phyloP scores from a whole-genome alignment of 2,797 vertebrate species.

The Epinephelus awoara region DNA sequence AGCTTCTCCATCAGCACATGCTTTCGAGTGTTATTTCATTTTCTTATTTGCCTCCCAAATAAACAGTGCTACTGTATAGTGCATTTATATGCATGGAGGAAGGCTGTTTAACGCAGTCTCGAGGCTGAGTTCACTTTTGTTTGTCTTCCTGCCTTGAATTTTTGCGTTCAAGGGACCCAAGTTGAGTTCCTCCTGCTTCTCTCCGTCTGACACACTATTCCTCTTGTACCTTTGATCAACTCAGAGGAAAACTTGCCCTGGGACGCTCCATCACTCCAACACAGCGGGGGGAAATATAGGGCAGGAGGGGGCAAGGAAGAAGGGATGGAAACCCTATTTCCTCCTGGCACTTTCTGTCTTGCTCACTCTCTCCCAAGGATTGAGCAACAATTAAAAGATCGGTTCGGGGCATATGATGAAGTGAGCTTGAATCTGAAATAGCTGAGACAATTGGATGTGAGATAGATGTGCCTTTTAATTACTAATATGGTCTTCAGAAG shows the following conservation, averaged over 20 bases:
- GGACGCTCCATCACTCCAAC: constrained; percentile 66
- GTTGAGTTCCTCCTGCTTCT: constrained; percentile 58
- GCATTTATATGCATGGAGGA: constrained; percentile 29
- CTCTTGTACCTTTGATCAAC: constrained; percentile 78
- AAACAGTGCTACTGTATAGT: constrained; percentile 27
- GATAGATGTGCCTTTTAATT: background rate
- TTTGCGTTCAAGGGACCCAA: constrained; percentile 40
- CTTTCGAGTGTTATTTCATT: constrained; percentile 12
- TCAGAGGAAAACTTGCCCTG: constrained; percentile 61
- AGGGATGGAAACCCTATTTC: constrained; percentile 50
- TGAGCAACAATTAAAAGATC: constrained; percentile 61
- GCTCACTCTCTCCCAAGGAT: constrained; percentile 22
- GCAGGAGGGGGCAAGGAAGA: constrained; percentile 64
- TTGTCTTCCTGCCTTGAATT: constrained; percentile 67
- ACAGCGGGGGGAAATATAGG: constrained; percentile 58
- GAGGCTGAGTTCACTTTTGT: constrained; percentile 60
- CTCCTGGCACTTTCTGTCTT: constrained; percentile 55
- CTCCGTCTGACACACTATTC: constrained; percentile 55
- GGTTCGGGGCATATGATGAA: constrained; percentile 25
- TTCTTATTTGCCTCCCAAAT: constrained; percentile 27
- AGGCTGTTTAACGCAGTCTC: constrained; percentile 44
- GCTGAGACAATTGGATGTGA: constrained; percentile 23
- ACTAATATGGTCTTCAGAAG: background rate
- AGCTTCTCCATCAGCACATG: constrained; percentile 39
- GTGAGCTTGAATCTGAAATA: constrained; percentile 3